Evolutionary conservation across 2,113 vertebrate species (phyloP), one percentile per base, ranked within the genome.

Genomic region (Sinocyclocheilus grahami): DNA sequence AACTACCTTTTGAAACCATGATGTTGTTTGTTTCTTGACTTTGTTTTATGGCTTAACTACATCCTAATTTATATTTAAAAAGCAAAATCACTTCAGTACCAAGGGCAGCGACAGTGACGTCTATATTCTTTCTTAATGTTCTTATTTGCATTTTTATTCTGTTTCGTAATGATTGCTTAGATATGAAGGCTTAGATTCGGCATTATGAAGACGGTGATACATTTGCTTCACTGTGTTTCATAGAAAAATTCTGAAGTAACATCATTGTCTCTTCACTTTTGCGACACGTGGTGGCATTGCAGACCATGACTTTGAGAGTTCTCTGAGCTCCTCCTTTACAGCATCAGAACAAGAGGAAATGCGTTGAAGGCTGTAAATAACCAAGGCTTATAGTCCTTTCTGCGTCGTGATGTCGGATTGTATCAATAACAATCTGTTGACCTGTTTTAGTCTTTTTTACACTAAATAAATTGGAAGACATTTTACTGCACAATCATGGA

Each of bases 201-300:
- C 1, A 11, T 7, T 4, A 39, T 22, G 7, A 11, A 20, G 18
- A 11, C 0, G 20, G 1, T 37, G 3, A 78, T 22, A 51, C 0
- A 0, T 18, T 18, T 60, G 8, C 0, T n/a, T 80, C 3, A 16
- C 27, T 24, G 9, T 13, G 0, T 82, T 82, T 27, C 5, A 53
- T 8, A 24, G 2, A 51, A 12, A 6, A 48, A 0, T 48, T 0
- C 20, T 55, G 3, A 20, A 33, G 5, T 33, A 30, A 33, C 10
- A 33, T 51, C 0, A 6, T 71, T 20, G 18, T 55, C 3, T 20
- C 9, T 10, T 6, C 13, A 22, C 24, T 20, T 16, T 53, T 58
- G 5, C 4, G 39, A 75, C 94, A 89, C 90, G 13, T 82, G 94
- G 90, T 90, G 94, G 91, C 93, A 90, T 88, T 87, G 39, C 84